Conservation (phyloP, 2,113 vertebrate genomes). For the Chiloscyllium plagiosum region DNA sequence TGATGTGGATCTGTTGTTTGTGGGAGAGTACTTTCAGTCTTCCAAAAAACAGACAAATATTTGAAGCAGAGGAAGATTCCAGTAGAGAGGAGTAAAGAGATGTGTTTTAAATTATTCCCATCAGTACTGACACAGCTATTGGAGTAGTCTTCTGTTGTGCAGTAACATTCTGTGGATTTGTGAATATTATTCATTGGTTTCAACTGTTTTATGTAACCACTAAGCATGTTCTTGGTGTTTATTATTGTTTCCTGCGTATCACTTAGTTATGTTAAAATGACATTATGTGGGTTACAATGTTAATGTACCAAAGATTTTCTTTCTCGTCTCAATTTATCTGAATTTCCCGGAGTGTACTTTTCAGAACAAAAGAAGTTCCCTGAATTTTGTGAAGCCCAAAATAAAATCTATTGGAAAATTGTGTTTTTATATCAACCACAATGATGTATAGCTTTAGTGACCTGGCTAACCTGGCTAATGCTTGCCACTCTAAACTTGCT, state of each 20-base stretch:
- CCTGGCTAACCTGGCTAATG: neutral
- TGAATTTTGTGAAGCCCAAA: neutral
- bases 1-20: neutral
- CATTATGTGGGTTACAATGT: neutral
- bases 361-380: neutral
- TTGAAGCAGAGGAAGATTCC: neutral
- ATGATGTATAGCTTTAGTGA: neutral
- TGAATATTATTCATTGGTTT: neutral
- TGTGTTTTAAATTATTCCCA: neutral
- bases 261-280: neutral
- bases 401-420: neutral
- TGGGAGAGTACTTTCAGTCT: neutral
- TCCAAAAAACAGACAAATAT: neutral
- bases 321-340: neutral
- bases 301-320: neutral
- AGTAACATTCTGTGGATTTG: neutral
- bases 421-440: neutral
- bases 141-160: neutral
- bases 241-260: neutral
- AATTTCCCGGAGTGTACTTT: neutral
- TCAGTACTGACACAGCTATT: neutral
- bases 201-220: neutral
- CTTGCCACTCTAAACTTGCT: neutral
- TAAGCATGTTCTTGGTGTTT: neutral
- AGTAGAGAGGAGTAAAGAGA: neutral